Percentiles rank a stretch among this genome's conserved stretches.
Evolutionary conservation across 2,888 invertebrate genomes (phyloP).

Genomic region (Patella ulyssiponensis): DNA sequence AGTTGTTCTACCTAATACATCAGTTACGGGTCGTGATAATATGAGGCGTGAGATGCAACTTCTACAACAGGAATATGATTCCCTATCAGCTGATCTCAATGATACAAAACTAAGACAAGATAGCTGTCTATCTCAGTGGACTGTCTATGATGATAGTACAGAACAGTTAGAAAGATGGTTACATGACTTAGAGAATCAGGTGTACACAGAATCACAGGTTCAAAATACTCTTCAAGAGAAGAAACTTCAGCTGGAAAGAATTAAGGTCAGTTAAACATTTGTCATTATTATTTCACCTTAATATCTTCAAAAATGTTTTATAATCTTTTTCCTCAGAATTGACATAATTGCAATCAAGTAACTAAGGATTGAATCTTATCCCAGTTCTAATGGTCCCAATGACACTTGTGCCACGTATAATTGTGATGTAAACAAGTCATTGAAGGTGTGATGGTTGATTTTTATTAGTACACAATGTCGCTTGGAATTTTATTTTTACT

Average conservation of each 20-base stretch:
- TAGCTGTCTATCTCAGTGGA: constrained; percentile 91
- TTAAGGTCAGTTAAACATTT: constrained; percentile 80
- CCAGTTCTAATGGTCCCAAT: too few species aligned
- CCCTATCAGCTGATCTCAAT: constrained; percentile 84
- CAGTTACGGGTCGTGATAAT: constrained; percentile 89
- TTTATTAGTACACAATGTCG: too few species aligned
- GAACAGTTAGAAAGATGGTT: constrained; percentile 86
- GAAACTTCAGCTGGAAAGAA: constrained; percentile 80
- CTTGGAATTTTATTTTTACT: too few species aligned
- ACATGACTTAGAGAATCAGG: constrained; percentile 81
- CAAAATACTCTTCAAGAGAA: constrained; percentile 66
- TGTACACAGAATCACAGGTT: constrained; percentile 84
- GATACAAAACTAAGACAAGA: constrained; percentile 82
- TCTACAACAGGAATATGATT: constrained; percentile 90
- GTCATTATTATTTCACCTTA: neutral
- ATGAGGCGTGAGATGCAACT: constrained; percentile 86
- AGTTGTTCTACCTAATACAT: constrained; percentile 83
- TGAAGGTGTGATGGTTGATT: too few species aligned
- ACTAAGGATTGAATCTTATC: too few species aligned
- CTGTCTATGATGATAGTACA: constrained; percentile 90
- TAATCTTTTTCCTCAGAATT: too few species aligned
- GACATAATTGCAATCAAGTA: too few species aligned
- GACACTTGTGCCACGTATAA: too few species aligned
- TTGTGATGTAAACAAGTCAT: too few species aligned
- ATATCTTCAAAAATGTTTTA: too few species aligned